Evolutionary conservation across 2,888 invertebrate genomes (phyloP), one percentile per base, ranked within the genome.

Genomic region (Sicus ferrugineus): DNA sequence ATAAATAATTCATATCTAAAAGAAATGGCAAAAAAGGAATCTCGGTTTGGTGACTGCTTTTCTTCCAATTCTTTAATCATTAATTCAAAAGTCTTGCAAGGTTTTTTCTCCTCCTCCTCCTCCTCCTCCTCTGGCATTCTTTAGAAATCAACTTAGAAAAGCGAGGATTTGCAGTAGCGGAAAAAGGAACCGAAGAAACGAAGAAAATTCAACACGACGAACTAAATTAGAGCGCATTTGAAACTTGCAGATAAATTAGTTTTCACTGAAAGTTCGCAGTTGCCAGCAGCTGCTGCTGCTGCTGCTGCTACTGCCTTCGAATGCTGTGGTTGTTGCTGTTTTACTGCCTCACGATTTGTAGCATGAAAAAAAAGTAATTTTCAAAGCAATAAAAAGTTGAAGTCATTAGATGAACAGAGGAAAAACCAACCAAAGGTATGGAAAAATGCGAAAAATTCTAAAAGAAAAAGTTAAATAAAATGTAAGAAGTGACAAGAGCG

Each of bases 181-280:
- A 26, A 42, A n/a, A 65, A 38, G 23, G 26, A 52, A 21, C 5
- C 52, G 42, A 23, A 61, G 28, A 59, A 2, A 14, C 19, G 34
- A 42, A 42, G 42, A 42, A 7, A 61, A 26, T 23, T n/a, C 16
- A 61, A 42, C 16, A 5, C n/a, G 3, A 26, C 31, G 31, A 64
- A 58, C 48, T 67, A 67, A 67, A 67, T 67, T 52, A 70, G 59
- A 58, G 64, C 46, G 52, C 70, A 70, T 70, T 70, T 68, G 68
- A 67, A 70, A 64, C 46, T 58, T 34, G 63, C 50, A 64, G 64
- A 70, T 68, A 70, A 68, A 70, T 68, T 67, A 68, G 61, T 70
- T 67, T 68, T 64, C 21, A 31, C 38, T 38, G 58, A 68, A 68
- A 70, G 64, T 70, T 64, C 59, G 50, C 42, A 23, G 67, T 42